Evolutionary conservation across 2,113 vertebrate species (phyloP).

Genomic region (Serilophus lunatus): DNA sequence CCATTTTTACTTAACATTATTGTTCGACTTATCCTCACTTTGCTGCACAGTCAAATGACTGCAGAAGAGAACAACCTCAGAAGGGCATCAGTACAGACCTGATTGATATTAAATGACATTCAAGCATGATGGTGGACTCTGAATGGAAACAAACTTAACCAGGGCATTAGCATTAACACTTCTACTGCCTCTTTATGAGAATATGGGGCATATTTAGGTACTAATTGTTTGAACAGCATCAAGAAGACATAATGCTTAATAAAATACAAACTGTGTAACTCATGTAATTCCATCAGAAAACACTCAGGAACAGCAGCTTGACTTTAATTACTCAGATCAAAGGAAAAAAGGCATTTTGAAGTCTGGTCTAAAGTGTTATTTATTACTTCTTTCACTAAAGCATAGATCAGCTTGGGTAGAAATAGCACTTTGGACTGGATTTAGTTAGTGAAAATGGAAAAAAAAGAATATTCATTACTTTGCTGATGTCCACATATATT

Average conservation of each 20-base stretch:
- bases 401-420: background rate
- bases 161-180: background rate
- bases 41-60: background rate
- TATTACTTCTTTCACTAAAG: constrained; percentile 28
- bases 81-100: background rate
- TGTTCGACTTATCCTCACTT: background rate
- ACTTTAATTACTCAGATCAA: constrained; percentile 52
- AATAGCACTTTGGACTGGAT: background rate
- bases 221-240: constrained; percentile 39
- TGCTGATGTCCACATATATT: background rate
- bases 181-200: constrained; percentile 5
- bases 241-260: constrained; percentile 37
- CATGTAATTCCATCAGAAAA: constrained; percentile 40
- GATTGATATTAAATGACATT: background rate
- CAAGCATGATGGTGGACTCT: background rate
- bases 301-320: background rate
- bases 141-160: background rate
- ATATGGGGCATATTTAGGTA: constrained; percentile 17
- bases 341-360: constrained; percentile 42
- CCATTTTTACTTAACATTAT: constrained; percentile 46
- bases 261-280: constrained; percentile 35
- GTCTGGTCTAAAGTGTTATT: constrained; percentile 38
- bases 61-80: background rate
- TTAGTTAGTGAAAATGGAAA: background rate
- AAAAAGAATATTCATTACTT: background rate